Base-by-base conservation (phyloP, 2,113 vertebrate genomes). In the Rissa tridactyla region DNA sequence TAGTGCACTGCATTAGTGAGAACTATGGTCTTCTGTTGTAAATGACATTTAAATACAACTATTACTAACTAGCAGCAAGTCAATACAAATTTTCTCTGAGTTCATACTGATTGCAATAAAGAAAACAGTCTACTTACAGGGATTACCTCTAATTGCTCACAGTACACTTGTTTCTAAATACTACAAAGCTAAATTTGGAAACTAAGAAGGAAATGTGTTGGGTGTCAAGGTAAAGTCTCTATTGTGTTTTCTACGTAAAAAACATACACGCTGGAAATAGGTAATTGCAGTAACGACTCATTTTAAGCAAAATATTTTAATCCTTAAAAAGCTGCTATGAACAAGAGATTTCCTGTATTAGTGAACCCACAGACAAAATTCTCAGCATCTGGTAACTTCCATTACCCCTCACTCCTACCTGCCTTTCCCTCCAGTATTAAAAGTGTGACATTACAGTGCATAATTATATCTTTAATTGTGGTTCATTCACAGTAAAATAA, bases 191-290 rank as follows among this genome's bases (percentile, higher is more conserved):
- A 76, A 93, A 93, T 84, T 87, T 93, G 80, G 79, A 88, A 96
- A 61, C 12, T 62, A 61, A 76, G 29, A 88, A 85, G 68, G 82
- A 95, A 97, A 77, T 30, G 9, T 44, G 19, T 18, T 60, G 36
- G 10, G 36, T 54, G 49, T 91, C 85, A 86, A 94, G 58, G 79
- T 88, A 94, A 93, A 84, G 34, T n/a, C 76, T 83, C 81, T 55
- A 58, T 82, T 91, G 88, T 96, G 58, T 58, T 91, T 68, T 25
- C 51, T 77, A 40, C 4, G 27, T 49, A 36, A 73, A 92, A 97
- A 95, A 91, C 68, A 89, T 29, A 77, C 30, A 72, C 29, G 32
- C 77, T 94, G n/a, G 34, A 94, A 96, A 81, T 18, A 95, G 47
- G 71, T 70, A 70, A 86, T 32, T 79, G 42, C 52, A 78, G 36